A percentile compares a stretch with the other conserved stretches of the same genome.
phyloP scores from a whole-genome alignment of 2,888 invertebrate species.

The Eudemis profundana region DNA sequence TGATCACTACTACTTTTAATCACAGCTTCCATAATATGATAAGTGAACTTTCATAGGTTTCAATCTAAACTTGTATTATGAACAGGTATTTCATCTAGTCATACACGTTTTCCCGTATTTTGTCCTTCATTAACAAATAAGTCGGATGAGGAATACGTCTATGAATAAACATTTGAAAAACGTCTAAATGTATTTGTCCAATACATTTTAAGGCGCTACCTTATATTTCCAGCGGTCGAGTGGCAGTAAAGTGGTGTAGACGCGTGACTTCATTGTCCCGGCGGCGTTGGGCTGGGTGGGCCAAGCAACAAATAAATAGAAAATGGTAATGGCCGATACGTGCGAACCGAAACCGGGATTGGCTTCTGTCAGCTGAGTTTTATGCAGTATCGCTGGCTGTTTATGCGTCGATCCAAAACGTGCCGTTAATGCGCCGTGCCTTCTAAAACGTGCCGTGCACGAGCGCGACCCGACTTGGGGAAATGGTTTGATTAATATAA shows the following conservation, averaged over 20 bases:
- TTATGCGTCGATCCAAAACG: constrained; percentile 34
- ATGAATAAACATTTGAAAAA: too few species aligned
- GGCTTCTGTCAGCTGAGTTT: constrained; percentile 51
- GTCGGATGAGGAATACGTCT: too few species aligned
- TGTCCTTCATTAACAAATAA: too few species aligned
- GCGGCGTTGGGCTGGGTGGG: constrained; percentile 56
- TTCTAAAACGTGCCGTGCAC: constrained; percentile 30
- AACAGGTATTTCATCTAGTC: too few species aligned
- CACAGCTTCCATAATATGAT: too few species aligned
- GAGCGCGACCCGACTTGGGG: constrained; percentile 11
- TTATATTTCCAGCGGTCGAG: constrained; percentile 48
- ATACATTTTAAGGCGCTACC: constrained; percentile 36
- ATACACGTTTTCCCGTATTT: too few species aligned
- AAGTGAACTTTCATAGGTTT: too few species aligned
- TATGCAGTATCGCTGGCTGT: constrained; percentile 48
- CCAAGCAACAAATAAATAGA: constrained; percentile 61
- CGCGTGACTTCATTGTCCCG: constrained; percentile 66
- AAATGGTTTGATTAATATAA: constrained; percentile 22
- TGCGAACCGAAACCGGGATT: constrained; percentile 51
- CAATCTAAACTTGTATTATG: too few species aligned
- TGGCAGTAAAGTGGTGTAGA: constrained; percentile 57
- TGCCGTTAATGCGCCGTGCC: constrained; percentile 36
- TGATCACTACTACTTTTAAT: too few species aligned
- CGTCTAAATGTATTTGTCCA: too few species aligned
- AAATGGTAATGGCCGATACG: constrained; percentile 62